Evolutionary conservation across 2,797 vertebrate species (phyloP), one percentile per base, ranked within the genome.

Genomic region (Salarias fasciatus): DNA sequence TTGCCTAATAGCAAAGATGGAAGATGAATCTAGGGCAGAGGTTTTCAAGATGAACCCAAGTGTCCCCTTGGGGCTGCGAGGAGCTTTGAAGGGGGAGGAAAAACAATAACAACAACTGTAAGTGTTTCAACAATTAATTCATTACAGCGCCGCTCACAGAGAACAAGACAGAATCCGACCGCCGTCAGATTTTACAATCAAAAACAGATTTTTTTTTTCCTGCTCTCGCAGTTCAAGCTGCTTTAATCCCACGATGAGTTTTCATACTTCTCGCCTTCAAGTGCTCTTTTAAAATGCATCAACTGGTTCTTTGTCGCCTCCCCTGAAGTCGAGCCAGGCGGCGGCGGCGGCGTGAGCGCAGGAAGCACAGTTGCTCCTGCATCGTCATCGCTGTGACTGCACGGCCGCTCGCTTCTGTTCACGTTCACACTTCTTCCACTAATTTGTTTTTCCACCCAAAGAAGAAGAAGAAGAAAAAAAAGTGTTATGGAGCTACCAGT

Each of bases 21-120:
- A 65, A 13, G 44, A 61, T 67, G 52, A 70, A 83, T 76, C 43
- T 72, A 58, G 78, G 71, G 29, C 75, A 85, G 69, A 76, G 69
- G 66, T 83, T 80, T 70, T 63, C 48, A 45, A 67, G 50, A 70
- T 55, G 56, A 80, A 69, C 54, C 61, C 58, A 68, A 15, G n/a
- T 69, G 63, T 73, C 48, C 69, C 72, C 69, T 57, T 38, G 63
- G 40, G 76, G 69, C 68, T 53, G 31, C 50, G 51, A 46, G 45
- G 56, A 43, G 69, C 69, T 82, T 71, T 82, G 61, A 69, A 37
- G 47, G 46, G 47, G 54, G 42, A 51, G 50, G 36, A 13, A 44
- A 45, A 58, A 57, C 43, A 57, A 70, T 33, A 37, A 13, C 38
- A 8, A 3, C 29, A 52, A 58, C 41, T 58, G 51, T 64, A 70